These are phyloP conservation scores for Dolomedes plantarius DNA, from an alignment of 2,888 invertebrate genomes.

Conservation along the genomic window DNA sequence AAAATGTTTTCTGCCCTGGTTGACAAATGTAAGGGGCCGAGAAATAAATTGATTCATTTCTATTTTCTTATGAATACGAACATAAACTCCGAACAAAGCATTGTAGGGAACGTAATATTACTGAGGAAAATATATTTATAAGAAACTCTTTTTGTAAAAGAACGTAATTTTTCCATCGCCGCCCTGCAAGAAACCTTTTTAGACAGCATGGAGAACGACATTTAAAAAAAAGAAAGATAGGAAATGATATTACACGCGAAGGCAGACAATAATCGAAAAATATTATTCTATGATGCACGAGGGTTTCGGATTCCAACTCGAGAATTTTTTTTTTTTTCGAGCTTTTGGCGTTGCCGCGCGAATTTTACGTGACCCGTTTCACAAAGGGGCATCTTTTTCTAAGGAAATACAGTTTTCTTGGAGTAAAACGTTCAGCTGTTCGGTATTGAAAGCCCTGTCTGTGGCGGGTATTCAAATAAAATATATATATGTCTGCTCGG, in stretches of 20 bases:
- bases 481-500: background rate
- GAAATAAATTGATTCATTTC: too few species aligned
- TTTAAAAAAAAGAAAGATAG: too few species aligned
- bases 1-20: too few species aligned
- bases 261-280: background rate
- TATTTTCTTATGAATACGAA: too few species aligned
- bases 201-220: too few species aligned
- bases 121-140: too few species aligned
- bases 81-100: too few species aligned
- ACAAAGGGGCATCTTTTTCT: background rate
- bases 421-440: background rate
- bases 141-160: too few species aligned
- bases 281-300: background rate
- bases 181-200: too few species aligned
- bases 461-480: background rate
- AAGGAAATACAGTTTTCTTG: constrained; percentile 11
- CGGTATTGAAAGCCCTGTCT: background rate
- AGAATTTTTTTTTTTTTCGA: background rate
- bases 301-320: background rate
- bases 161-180: too few species aligned
- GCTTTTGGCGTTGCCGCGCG: background rate
- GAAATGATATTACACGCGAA: background rate
- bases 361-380: background rate
- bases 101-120: too few species aligned
- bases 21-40: too few species aligned